phyloP scores from a whole-genome alignment of 2,797 vertebrate genomes.

The Phrynocephalus forsythii region DNA sequence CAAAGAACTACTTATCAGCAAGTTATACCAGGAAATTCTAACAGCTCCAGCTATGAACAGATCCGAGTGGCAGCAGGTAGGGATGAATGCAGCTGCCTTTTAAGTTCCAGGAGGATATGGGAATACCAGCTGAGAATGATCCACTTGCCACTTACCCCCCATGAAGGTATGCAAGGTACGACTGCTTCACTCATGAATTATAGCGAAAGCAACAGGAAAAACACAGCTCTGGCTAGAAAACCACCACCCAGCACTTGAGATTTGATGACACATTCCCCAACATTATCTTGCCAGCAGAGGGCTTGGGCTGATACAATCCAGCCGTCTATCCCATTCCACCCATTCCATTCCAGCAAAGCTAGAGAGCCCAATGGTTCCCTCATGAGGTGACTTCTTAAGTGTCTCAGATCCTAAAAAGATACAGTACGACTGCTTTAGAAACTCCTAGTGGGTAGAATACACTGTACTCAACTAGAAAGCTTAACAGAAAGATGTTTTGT shows the following conservation, averaged over 20 bases:
- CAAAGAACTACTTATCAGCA: too few relatives aligned
- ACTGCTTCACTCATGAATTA: too few relatives aligned
- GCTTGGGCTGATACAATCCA: background rate
- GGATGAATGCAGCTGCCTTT: too few relatives aligned
- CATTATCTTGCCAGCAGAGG: background rate
- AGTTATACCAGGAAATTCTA: too few relatives aligned
- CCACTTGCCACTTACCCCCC: too few relatives aligned
- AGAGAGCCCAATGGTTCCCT: too few relatives aligned
- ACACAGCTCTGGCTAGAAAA: background rate
- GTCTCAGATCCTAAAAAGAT: background rate
- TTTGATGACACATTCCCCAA: background rate
- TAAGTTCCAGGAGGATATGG: too few relatives aligned
- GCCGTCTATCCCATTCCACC: background rate
- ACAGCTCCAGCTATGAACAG: too few relatives aligned
- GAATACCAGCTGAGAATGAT: too few relatives aligned
- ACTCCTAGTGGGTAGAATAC: rapidly evolving
- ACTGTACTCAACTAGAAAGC: background rate
- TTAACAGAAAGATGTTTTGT: background rate
- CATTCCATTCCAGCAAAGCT: too few relatives aligned
- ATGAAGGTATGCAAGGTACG: too few relatives aligned
- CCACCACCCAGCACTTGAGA: background rate
- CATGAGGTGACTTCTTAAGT: background rate
- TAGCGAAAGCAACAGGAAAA: background rate
- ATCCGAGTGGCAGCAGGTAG: too few relatives aligned
- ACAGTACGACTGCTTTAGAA: background rate